These are phyloP conservation scores for Vanacampus margaritifer DNA, from an alignment of 2,113 vertebrate genomes.

Conservation along the genomic window DNA sequence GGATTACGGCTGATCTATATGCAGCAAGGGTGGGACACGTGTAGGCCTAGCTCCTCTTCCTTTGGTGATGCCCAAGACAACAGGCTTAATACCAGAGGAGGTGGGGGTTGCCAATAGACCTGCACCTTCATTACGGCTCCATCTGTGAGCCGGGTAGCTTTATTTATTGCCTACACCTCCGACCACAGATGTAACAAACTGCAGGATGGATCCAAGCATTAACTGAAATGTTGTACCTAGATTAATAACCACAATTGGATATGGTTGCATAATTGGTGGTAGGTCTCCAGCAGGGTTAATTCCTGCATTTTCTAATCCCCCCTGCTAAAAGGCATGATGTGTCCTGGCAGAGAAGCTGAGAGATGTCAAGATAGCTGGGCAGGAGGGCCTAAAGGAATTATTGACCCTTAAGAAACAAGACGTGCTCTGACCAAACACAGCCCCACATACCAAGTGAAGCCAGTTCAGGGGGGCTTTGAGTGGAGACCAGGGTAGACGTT, in stretches of 20 bases:
- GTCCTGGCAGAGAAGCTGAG: slow-evolving; percentile 10
- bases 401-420: slow-evolving; percentile 37
- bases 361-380: slow-evolving; percentile 24
- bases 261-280: slow-evolving; percentile 2
- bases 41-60: slow-evolving; percentile 59
- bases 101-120: slow-evolving; percentile 20
- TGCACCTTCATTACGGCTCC: slow-evolving; percentile 18
- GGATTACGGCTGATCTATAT: slow-evolving; percentile 74
- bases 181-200: not conserved
- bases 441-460: slow-evolving; percentile 44
- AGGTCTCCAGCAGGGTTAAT: not conserved
- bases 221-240: not conserved
- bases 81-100: slow-evolving; percentile 47
- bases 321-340: not conserved
- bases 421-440: slow-evolving; percentile 40
- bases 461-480: slow-evolving; percentile 23
- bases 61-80: slow-evolving; percentile 59
- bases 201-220: not conserved
- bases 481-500: slow-evolving; percentile 27
- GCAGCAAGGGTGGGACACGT: slow-evolving; percentile 68
- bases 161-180: not conserved
- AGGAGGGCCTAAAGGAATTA: slow-evolving; percentile 22
- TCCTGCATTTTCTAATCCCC: slow-evolving; percentile 1
- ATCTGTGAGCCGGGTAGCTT: slow-evolving; percentile 10
- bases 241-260: slow-evolving; percentile 4